phyloP scores from a whole-genome alignment of 2,797 vertebrate genomes.

The Eupleurogrammus muticus region DNA sequence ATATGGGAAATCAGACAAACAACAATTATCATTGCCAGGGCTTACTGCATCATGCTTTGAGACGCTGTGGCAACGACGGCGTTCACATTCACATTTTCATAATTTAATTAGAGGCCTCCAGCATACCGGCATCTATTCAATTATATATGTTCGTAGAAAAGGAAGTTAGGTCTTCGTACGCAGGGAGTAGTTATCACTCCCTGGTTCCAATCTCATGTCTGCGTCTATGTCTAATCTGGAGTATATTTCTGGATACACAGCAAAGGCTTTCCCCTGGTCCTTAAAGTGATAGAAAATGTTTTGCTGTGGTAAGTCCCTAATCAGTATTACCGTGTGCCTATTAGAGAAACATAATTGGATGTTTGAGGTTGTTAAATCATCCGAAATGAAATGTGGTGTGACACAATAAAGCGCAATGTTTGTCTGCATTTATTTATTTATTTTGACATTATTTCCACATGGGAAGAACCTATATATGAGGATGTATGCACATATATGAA shows the following conservation, averaged over 20 bases:
- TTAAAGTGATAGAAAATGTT: neutral
- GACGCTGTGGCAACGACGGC: constrained; percentile 8
- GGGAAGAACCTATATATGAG: too few relatives aligned
- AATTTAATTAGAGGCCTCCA: constrained; percentile 23
- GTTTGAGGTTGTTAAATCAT: neutral
- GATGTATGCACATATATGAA: too few relatives aligned
- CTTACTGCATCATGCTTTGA: neutral
- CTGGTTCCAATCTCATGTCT: constrained; percentile 8
- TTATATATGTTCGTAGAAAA: constrained; percentile 35
- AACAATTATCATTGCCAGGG: constrained; percentile 2
- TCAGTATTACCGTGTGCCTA: neutral
- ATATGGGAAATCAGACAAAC: constrained; percentile 13
- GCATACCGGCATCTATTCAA: constrained; percentile 24
- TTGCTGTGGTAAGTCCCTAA: neutral
- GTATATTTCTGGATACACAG: neutral
- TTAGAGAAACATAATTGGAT: neutral
- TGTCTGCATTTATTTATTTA: neutral
- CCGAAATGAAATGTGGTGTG: constrained; percentile 5
- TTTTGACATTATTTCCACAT: too few relatives aligned
- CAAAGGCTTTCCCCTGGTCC: constrained; percentile 5
- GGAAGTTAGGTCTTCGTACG: constrained; percentile 18
- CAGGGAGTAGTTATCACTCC: constrained; percentile 4
- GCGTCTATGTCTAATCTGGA: neutral
- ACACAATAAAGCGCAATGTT: neutral
- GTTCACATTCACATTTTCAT: constrained; percentile 34